Evolutionary conservation across 2,797 vertebrate genomes (phyloP), one percentile per base, ranked within the genome.

Genomic region (Meriones psammophilus): DNA sequence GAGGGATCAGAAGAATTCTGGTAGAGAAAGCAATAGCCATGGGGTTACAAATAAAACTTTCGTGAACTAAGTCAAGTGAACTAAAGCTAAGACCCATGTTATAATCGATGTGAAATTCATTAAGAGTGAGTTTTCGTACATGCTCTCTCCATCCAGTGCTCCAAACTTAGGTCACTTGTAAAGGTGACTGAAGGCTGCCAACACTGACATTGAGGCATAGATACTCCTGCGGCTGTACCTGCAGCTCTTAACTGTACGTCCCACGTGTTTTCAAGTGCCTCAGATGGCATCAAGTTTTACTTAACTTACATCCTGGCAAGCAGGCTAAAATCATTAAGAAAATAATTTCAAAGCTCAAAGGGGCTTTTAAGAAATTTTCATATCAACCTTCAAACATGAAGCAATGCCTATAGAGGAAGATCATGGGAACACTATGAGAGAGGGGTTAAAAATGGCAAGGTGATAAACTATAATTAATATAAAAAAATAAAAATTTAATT

Each of bases 281-380:
- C 17, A 0, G 10, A 39, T 66, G 10, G 54, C 56, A 83, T 36
- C 39, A 6, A 56, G 58, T 69, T 62, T 81, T 69, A 88, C 33
- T 96, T 60, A 60, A 93, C 0, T 81, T 10, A 62, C 50, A 78
- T 33, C 22, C 58, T 20, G 69, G 18, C 3, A 69, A 90, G 42
- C 9, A 69, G 36, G 77, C 39, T 87, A 68, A 81, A 87, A 89
- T 33, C 64, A 88, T 80, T 79, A 90, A 83, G 81, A 79, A 96
- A 95, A 91, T n/a, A 76, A 83, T 97, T 90, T 94, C n/a, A 83
- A 92, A 93, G 78, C n/a, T 92, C 77, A 36, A 20, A 88, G 92
- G 60, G 77, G 36, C 78, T 92, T 86, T 97, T 15, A 90, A 88
- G 66, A 89, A 77, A 87, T 88, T 85, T 94, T 56, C 62, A 46